These are phyloP conservation scores for Drosophila setosimentum DNA, from an alignment of 2,888 invertebrate species.

Conservation along the genomic window DNA sequence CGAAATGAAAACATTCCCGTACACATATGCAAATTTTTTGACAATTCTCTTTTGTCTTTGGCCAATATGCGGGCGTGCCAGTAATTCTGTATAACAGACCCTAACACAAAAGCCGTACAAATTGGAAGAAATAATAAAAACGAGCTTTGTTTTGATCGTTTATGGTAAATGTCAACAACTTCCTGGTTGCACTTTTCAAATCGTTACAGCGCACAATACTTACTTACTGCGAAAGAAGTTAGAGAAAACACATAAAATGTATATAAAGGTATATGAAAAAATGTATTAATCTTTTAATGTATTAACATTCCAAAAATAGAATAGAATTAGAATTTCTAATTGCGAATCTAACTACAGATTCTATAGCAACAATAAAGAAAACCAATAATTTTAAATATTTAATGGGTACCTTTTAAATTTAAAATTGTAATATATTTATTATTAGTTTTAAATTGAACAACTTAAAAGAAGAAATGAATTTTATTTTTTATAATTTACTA, in stretches of 20 bases:
- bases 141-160: conserved; percentile 35
- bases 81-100: conserved; percentile 1
- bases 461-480: too few species aligned
- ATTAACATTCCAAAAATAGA: not conserved
- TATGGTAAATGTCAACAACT: conserved; percentile 55
- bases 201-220: not conserved
- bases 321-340: too few species aligned
- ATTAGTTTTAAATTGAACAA: not conserved
- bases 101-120: conserved; percentile 15
- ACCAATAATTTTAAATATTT: too few species aligned
- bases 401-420: too few species aligned
- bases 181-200: conserved; percentile 26
- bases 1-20: conserved; percentile 34
- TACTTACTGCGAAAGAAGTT: not conserved
- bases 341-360: too few species aligned
- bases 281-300: not conserved
- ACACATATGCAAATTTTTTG: conserved; percentile 50
- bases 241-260: not conserved
- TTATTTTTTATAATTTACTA: not conserved
- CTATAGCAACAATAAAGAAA: too few species aligned
- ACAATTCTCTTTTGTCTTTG: conserved; percentile 45
- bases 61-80: conserved; percentile 60
- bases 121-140: conserved; percentile 7
- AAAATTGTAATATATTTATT: too few species aligned
- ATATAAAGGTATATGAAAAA: not conserved